Conservation (phyloP, 2,888 invertebrate genomes). For the Cataglyphis altisquamis region DNA sequence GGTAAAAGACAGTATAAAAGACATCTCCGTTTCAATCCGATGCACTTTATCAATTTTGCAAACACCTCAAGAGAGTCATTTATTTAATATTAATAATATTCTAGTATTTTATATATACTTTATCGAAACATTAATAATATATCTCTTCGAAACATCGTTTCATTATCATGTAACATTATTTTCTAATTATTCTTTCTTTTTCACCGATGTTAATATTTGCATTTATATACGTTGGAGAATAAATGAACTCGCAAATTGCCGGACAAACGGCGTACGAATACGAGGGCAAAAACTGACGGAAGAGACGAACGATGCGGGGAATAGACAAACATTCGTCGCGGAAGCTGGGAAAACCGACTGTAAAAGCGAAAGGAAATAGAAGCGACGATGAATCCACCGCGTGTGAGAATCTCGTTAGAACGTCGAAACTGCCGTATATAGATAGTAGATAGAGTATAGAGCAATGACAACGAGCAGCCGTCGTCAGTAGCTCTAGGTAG, state of each 20-base stretch:
- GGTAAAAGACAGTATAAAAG: not conserved
- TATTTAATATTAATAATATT: not conserved
- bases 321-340: slow-evolving; percentile 50
- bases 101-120: not conserved
- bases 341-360: slow-evolving; percentile 46
- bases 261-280: slow-evolving; percentile 19
- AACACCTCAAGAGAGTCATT: not conserved
- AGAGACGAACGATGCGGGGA: slow-evolving; percentile 24
- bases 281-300: slow-evolving; percentile 19
- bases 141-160: slow-evolving; percentile 9
- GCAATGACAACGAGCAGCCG: slow-evolving; percentile 6
- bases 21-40: not conserved
- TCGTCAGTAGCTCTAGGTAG: not conserved
- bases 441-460: not conserved
- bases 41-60: not conserved
- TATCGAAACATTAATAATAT: too few relatives aligned
- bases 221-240: slow-evolving; percentile 19
- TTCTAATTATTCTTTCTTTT: not conserved
- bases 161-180: not conserved
- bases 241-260: slow-evolving; percentile 36
- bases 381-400: slow-evolving; percentile 8
- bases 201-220: not conserved
- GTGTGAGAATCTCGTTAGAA: slow-evolving; percentile 21
- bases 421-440: slow-evolving; percentile 36
- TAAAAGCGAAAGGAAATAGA: slow-evolving; percentile 45